Evolutionary conservation across 2,797 vertebrate species (phyloP).

Genomic region (Acomys russatus): DNA sequence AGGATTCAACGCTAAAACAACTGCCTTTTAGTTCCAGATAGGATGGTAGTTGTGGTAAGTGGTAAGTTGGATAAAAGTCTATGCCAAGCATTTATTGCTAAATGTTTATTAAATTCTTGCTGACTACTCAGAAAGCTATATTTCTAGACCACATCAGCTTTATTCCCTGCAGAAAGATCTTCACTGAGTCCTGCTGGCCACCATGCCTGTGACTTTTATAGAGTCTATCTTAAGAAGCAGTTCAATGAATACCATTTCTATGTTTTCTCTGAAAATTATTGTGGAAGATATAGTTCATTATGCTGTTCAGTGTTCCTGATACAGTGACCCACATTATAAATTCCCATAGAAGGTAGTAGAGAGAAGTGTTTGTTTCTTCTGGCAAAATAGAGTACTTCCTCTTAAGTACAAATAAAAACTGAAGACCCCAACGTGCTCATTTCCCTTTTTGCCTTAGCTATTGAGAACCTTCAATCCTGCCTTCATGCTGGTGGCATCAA

Average conservation of each 20-base stretch:
- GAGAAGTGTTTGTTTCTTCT: constrained; percentile 59
- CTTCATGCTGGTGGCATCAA: neutral
- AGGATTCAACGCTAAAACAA: neutral
- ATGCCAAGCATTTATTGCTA: constrained; percentile 19
- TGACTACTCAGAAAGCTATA: neutral
- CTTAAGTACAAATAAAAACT: neutral
- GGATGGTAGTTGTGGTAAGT: constrained; percentile 10
- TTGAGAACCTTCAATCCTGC: neutral
- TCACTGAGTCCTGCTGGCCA: neutral
- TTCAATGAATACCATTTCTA: constrained; percentile 59
- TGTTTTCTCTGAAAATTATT: constrained; percentile 68
- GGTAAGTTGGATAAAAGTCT: constrained; percentile 15
- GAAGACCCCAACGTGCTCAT: neutral
- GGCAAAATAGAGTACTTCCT: constrained; percentile 2
- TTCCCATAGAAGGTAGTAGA: constrained; percentile 45
- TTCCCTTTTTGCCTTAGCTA: neutral
- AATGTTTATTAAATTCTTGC: constrained; percentile 41
- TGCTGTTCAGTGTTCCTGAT: constrained; percentile 68
- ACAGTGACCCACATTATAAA: constrained; percentile 60
- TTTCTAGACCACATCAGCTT: neutral
- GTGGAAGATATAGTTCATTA: constrained; percentile 53
- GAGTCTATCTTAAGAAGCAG: constrained; percentile 61
- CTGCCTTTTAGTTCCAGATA: constrained; percentile 4
- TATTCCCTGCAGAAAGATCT: constrained; percentile 19
- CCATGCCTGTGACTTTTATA: constrained; percentile 57